Conservation (phyloP, 1,140 invertebrate genomes). For the Magallana ariakensis region DNA sequence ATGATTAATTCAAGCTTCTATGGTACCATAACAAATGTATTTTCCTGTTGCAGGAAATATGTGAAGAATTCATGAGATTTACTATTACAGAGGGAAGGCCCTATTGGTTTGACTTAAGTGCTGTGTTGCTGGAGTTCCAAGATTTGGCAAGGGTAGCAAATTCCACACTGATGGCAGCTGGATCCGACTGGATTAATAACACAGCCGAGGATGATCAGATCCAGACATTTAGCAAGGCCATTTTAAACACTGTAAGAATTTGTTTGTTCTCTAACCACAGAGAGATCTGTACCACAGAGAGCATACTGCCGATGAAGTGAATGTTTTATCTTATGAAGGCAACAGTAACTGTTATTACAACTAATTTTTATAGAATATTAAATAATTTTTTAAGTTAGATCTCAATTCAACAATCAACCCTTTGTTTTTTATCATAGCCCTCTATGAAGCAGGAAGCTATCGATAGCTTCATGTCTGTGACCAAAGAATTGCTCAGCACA, state of each 20-base stretch:
- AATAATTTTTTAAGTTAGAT: background rate
- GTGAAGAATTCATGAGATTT: background rate
- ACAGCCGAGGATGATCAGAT: background rate
- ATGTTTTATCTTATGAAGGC: background rate
- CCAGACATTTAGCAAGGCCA: background rate
- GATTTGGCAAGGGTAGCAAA: background rate
- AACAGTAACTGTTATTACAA: background rate
- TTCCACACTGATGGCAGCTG: background rate
- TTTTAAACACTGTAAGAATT: background rate
- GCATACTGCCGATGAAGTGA: background rate
- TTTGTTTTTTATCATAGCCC: constrained; percentile 18
- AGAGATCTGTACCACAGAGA: background rate
- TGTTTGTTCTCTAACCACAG: background rate
- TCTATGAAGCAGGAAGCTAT: constrained; percentile 49
- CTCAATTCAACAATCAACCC: background rate
- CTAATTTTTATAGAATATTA: background rate
- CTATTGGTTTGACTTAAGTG: constrained; percentile 4
- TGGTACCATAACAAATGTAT: too few species aligned
- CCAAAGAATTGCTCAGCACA: constrained; percentile 53
- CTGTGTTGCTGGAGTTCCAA: background rate
- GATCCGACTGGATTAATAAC: background rate
- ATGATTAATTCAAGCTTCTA: too few species aligned
- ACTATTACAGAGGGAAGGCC: background rate
- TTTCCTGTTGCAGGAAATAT: too few species aligned
- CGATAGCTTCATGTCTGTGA: constrained; percentile 47